phyloP scores from a whole-genome alignment of 2,888 invertebrate species.

The Panzeria rudis region DNA sequence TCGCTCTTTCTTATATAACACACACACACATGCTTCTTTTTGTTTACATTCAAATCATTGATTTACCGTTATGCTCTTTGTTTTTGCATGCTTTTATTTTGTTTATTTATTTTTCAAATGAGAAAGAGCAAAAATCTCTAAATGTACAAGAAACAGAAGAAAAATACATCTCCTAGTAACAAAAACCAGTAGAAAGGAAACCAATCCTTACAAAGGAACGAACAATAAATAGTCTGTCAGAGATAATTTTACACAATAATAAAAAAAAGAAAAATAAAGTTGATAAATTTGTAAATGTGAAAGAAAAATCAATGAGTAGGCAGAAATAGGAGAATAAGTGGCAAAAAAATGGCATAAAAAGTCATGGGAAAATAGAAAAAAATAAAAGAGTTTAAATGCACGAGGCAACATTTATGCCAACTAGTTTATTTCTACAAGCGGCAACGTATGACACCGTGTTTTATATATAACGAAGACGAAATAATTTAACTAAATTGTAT shows the following conservation, averaged over 20 bases:
- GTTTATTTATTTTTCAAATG: slow-evolving; percentile 30
- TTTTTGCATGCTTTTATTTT: slow-evolving; percentile 18
- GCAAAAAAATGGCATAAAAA: slow-evolving; percentile 40
- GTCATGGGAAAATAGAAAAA: slow-evolving; percentile 25
- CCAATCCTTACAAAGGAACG: slow-evolving; percentile 34
- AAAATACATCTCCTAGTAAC: slow-evolving; percentile 40
- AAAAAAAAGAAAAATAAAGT: slow-evolving; percentile 35
- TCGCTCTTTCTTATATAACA: slow-evolving; percentile 33
- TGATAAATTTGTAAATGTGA: slow-evolving; percentile 17
- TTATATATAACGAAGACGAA: slow-evolving; percentile 7
- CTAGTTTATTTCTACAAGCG: slow-evolving; percentile 60
- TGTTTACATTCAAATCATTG: slow-evolving; percentile 35
- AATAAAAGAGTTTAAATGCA: slow-evolving; percentile 59
- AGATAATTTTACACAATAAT: slow-evolving; percentile 42
- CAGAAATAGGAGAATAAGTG: slow-evolving; percentile 29
- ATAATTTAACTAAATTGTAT: slow-evolving; percentile 22
- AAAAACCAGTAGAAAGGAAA: slow-evolving; percentile 43
- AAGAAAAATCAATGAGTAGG: slow-evolving; percentile 38
- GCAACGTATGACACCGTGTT: slow-evolving; percentile 35
- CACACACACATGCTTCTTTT: slow-evolving; percentile 18
- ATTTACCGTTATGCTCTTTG: slow-evolving; percentile 48
- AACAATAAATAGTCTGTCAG: slow-evolving; percentile 11
- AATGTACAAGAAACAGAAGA: slow-evolving; percentile 5
- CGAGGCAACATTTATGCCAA: slow-evolving; percentile 61
- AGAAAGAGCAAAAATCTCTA: slow-evolving; percentile 49